A percentile compares a stretch with the other conserved stretches of the same genome.
phyloP scores from a whole-genome alignment of 2,888 invertebrate species.

The Eustalomyia histrio region DNA sequence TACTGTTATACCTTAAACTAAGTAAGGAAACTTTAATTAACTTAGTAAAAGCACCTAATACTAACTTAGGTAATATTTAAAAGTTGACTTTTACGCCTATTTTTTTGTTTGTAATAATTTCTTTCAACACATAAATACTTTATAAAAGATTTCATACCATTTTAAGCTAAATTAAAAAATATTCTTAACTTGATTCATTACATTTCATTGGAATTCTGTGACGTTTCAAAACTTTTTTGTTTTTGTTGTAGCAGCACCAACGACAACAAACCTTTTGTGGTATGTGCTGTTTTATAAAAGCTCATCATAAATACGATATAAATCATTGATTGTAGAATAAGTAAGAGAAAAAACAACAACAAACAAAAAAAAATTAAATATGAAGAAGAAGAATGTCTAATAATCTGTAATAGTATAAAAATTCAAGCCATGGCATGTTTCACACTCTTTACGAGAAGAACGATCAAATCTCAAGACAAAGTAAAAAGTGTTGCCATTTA shows the following conservation, averaged over 20 bases:
- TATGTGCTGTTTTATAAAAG: conserved; percentile 51
- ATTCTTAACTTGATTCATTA: conserved; percentile 62
- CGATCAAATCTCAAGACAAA: conserved; percentile 41
- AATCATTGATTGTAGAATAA: conserved; percentile 58
- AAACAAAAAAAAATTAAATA: conserved; percentile 14
- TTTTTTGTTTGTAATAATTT: conserved; percentile 30
- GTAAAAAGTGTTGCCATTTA: conserved; percentile 62
- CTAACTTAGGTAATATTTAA: background rate
- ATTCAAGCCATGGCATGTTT: conserved; percentile 65
- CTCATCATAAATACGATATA: conserved; percentile 64
- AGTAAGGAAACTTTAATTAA: background rate
- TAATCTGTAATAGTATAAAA: conserved; percentile 65
- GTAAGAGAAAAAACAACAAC: conserved; percentile 13
- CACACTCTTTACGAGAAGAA: conserved; percentile 53
- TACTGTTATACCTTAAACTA: too few relatives aligned
- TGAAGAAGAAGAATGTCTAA: conserved; percentile 55
- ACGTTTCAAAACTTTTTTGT: conserved; percentile 17
- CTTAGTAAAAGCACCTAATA: background rate
- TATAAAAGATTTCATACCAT: conserved; percentile 45
- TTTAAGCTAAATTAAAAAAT: conserved; percentile 32
- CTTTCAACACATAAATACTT: background rate
- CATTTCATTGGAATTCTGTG: conserved; percentile 60
- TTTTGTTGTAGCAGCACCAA: conserved; percentile 39
- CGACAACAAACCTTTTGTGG: conserved; percentile 64
- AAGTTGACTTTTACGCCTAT: background rate